Base-by-base conservation (phyloP, 2,113 vertebrate species). In the Lynx canadensis region DNA sequence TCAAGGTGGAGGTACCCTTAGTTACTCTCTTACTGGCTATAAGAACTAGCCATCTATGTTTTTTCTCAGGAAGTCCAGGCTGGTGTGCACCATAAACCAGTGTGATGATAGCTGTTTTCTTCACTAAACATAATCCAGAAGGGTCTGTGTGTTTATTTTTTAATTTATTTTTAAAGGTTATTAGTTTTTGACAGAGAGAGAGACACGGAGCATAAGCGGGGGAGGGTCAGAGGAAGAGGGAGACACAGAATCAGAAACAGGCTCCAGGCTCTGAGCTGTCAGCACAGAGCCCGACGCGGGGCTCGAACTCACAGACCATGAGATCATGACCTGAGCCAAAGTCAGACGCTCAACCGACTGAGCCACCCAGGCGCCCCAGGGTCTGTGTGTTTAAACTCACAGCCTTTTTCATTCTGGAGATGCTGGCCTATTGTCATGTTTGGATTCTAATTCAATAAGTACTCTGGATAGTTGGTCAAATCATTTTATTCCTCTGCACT, bases 401-500 rank as follows among this genome's bases (percentile, higher is more conserved):
- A 74, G 19, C 14, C 8, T 65, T 65, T 55, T 50, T 41, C 33
- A 91, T 38, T 33, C 16, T 83, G 18, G 60, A 50, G 45, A 80
- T 71, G 15, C 12, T 48, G 23, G 23, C 29, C 41, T 38, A 25
- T 31, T 4, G 3, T 94, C 29, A 50, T 31, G 7, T 76, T 88
- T 81, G 16, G 12, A 78, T 78, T 48, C 5, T 71, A 33, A 76
- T 15, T 5, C 11, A 55, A 48, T 13, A 76, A n/a, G 23, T 10
- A 66, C 25, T 89, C 65, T n/a, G 55, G 10, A 57, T 31, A 33
- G 9, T 15, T 91, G 23, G 90, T 80, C 48, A 89, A 41, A 66
- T 60, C 6, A 29, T 14, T 68, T 41, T 14, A 1, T 0, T 3
- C 18, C 11, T 1, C 0, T 16, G 38, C 0, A 78, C 1, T 8